A percentile compares a stretch with the other conserved stretches of the same genome.
Evolutionary conservation across 1,140 invertebrate genomes (phyloP).

Genomic region (Potamilus streckersoni): DNA sequence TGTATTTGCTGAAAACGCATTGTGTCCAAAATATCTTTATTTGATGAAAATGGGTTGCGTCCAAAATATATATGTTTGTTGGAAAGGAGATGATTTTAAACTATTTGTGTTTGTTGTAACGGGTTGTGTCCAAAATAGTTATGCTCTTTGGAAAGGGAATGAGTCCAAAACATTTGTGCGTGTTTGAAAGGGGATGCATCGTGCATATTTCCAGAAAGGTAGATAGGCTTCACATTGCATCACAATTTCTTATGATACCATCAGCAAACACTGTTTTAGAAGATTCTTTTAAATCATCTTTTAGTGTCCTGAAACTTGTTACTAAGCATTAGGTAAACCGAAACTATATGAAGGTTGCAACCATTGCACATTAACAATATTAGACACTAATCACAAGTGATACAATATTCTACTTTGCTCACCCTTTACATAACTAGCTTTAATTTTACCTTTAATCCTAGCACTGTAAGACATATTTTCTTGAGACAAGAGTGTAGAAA

Average conservation of each 20-base stretch:
- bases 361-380: neutral
- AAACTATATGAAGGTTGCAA: neutral
- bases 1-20: no score
- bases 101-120: no score
- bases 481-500: constrained; percentile 16
- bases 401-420: neutral
- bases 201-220: no score
- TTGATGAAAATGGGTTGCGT: neutral
- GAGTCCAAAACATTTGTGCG: constrained; percentile 4
- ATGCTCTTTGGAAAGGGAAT: constrained; percentile 8
- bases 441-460: constrained; percentile 6
- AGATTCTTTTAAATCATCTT: neutral
- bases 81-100: no score
- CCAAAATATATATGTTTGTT: constrained; percentile 2
- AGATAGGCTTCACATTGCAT: no score
- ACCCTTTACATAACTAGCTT: neutral
- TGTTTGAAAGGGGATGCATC: no score
- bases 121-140: no score
- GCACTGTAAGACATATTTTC: constrained; percentile 2
- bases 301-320: neutral
- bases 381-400: neutral
- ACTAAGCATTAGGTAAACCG: neutral
- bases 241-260: no score
- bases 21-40: neutral
- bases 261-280: neutral